Evolutionary conservation across 1,140 invertebrate genomes (phyloP).

Genomic region (Hyphantria cunea): DNA sequence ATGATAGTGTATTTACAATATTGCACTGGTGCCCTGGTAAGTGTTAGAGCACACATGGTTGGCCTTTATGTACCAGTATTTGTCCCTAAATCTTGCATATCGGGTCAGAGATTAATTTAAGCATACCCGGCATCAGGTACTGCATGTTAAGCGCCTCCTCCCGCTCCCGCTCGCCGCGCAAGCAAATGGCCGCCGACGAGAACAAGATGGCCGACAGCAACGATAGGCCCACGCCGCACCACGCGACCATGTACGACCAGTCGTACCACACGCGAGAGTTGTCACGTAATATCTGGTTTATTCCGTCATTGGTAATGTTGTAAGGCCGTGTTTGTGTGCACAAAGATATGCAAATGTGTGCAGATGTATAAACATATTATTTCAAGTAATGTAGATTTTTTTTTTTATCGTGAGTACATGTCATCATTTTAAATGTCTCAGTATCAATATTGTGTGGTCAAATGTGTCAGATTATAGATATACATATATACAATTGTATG

Average conservation of each 20-base stretch:
- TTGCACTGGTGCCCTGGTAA: no score
- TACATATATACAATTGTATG: conserved; percentile 17
- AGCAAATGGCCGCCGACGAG: conserved; percentile 95
- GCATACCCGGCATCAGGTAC: conserved; percentile 97
- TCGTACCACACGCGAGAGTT: conserved; percentile 94
- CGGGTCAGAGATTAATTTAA: conserved; percentile 5
- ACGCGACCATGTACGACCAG: conserved; percentile 97
- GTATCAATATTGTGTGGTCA: not conserved
- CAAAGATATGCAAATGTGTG: not conserved
- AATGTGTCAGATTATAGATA: conserved; percentile 17
- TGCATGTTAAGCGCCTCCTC: conserved; percentile 98
- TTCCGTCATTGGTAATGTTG: conserved; percentile 33
- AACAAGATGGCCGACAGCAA: conserved; percentile 94
- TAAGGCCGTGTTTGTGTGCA: not conserved
- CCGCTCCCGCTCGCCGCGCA: conserved; percentile 94
- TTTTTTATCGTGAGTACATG: not conserved
- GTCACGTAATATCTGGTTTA: conserved; percentile 91
- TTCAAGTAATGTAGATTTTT: not conserved
- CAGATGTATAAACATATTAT: not conserved
- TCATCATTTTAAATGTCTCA: not conserved
- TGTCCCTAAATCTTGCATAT: no score
- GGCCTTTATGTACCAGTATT: no score
- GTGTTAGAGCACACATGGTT: no score
- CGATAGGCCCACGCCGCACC: conserved; percentile 95
- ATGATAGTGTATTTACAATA: no score